Base-by-base conservation (phyloP, 2,113 vertebrate species). In the Hemiprocne comata region DNA sequence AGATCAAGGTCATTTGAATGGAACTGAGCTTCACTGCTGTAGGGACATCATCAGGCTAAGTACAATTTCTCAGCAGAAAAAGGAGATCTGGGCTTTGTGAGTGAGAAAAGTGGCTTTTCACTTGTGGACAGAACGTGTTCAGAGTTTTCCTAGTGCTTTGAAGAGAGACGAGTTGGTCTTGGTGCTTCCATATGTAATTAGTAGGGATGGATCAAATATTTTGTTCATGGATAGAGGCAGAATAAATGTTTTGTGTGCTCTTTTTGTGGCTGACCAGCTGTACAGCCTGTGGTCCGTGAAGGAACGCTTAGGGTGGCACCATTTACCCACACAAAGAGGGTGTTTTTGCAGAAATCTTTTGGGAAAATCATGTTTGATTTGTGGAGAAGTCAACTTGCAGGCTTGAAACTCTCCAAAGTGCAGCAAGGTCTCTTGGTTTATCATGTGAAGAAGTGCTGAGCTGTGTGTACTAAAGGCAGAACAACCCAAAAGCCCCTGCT, bases 141-240 rank as follows among this genome's bases (percentile, higher is more conserved):
- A 0, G 58, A 42, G 8, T 28, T 90, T 58, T 40, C 10, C 3
- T 42, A 42, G 64, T 21, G 29, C 33, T 90, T 29, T 67, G 44
- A 31, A 50, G 20, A 29, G 10, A 29, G 14, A 8, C 2, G 2
- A 1, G 2, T 51, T 44, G 2, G 2, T 55, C 61, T 28, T 3
- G 53, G 28, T 38, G 25, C 51, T 66, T 62, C 53, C 17, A 4
- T 0, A 0, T 55, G 60, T 26, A 12, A 1, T 36, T 20, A 21
- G 6, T 5, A 26, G 55, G 26, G 58, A 1, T 28, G 26, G 55
- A 42, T 73, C 25, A 5, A n/a, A 4, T 13, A 6, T 83, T 82
- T 31, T 67, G 13, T 7, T 70, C 31, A 13, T 6, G 61, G 62
- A 9, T 25, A 6, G 33, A 61, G 26, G 44, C 6, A 70, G 46